Conservation (phyloP, 1,140 invertebrate species). For the Glossosoma conforme region DNA sequence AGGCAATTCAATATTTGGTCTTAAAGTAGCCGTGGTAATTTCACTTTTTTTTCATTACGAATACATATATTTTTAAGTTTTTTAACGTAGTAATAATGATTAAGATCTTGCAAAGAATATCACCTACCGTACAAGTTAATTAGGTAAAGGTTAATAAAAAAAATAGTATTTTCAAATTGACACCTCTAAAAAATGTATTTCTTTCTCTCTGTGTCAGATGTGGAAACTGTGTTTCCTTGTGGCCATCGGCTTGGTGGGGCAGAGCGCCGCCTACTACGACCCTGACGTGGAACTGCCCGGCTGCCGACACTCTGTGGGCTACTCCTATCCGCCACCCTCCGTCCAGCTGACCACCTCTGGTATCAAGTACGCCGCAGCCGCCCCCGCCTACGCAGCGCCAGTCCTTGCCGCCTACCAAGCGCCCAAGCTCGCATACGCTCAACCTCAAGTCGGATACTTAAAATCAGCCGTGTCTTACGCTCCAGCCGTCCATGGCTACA, state of each 20-base stretch:
- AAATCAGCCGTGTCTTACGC: constrained; percentile 32
- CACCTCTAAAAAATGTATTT: not conserved
- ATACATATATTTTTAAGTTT: no score
- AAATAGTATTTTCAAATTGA: no score
- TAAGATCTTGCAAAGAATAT: no score
- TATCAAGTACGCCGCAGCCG: constrained; percentile 21
- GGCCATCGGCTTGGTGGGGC: constrained; percentile 29
- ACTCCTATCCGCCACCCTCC: constrained; percentile 41
- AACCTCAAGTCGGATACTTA: constrained; percentile 35
- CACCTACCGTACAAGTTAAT: no score
- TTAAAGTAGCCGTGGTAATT: no score
- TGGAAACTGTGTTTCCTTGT: constrained; percentile 24
- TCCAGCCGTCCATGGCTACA: constrained; percentile 41
- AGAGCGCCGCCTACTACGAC: constrained; percentile 43
- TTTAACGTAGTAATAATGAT: no score
- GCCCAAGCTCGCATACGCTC: constrained; percentile 19
- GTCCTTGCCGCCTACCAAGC: constrained; percentile 16
- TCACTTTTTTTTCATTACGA: no score
- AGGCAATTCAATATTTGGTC: no score
- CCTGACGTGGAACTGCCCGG: constrained; percentile 47
- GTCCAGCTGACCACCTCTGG: constrained; percentile 37
- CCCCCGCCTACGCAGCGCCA: constrained; percentile 23
- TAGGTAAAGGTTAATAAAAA: no score
- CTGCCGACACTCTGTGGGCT: constrained; percentile 37
- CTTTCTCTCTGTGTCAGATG: constrained; percentile 8